Conservation (phyloP, 2,113 vertebrate species). For the Hassar affinis region DNA sequence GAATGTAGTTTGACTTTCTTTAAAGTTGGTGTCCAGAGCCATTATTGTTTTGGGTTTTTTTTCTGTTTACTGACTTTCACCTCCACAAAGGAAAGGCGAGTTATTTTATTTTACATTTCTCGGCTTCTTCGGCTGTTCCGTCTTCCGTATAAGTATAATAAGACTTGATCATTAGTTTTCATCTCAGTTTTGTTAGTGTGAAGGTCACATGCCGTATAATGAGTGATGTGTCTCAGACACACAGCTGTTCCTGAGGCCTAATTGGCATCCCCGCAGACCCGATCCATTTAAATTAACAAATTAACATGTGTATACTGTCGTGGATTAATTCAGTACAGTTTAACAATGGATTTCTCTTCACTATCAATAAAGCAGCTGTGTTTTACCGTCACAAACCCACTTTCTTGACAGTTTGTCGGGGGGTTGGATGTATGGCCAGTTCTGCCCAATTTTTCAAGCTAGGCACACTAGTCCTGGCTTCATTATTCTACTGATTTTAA, state of each 20-base stretch:
- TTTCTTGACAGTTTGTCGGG: not conserved
- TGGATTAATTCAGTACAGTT: not conserved
- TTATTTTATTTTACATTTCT: not conserved
- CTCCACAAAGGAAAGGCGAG: not conserved
- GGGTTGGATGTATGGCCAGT: not conserved
- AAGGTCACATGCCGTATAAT: not conserved
- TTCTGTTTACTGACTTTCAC: not conserved
- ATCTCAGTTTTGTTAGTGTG: not conserved
- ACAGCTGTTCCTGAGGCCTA: slow-evolving; percentile 4
- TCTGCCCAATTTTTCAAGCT: slow-evolving; percentile 4
- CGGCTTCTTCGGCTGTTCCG: not conserved
- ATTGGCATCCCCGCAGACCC: not conserved
- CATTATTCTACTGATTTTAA: slow-evolving; percentile 45
- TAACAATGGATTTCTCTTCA: not conserved
- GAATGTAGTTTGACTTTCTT: not conserved
- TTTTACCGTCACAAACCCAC: not conserved
- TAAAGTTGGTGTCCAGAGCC: not conserved
- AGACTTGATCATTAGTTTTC: slow-evolving; percentile 1
- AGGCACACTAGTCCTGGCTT: slow-evolving; percentile 2
- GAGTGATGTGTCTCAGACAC: not conserved
- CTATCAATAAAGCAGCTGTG: not conserved
- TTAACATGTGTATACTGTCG: not conserved
- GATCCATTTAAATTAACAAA: not conserved
- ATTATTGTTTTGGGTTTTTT: not conserved
- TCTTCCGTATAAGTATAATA: not conserved